Evolutionary conservation across 2,797 vertebrate species (phyloP), one percentile per base, ranked within the genome.

Genomic region (Micropoecilia bifurca): DNA sequence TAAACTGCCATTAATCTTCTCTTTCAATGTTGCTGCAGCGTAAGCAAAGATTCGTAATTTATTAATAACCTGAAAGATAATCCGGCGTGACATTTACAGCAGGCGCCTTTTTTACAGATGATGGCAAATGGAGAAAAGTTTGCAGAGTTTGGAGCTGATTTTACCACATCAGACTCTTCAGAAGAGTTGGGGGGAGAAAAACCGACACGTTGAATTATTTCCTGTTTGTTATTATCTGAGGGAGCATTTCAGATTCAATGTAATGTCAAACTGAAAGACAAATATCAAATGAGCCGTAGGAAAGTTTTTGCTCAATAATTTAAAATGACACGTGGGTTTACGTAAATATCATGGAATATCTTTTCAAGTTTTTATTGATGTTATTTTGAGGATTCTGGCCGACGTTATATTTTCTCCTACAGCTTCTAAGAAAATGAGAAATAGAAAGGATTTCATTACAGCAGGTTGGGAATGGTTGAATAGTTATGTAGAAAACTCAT

Each of bases 61-160:
- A 81, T 87, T 80, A 80, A 82, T 80, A 80, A 71, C 77, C 71
- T 77, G 75, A 76, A 25, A 47, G 59, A 82, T 88, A 88, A 91
- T 89, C 84, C 73, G 76, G 33, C 14, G 46, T 90, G 89, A 85
- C 87, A 87, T 90, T 91, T 87, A 78, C 71, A 80, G 59, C 84
- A 55, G 76, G n/a, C 69, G 18, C 39, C 0, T 7, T 22, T 74
- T 71, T 74, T 59, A 3, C 59, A 71, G 72, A 48, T 7, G 12
- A 22, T 57, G 36, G 28, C 41, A 28, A 13, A 46, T 25, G 73
- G 80, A 76, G 74, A 7, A 30, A 72, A 59, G 20, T 66, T 20
- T 36, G 3, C 7, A 22, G 68, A n/a, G 0, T 69, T 76, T 75
- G 59, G 30, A 68, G 39, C 2, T 47, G 18, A 75, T 77, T 76